Conservation (phyloP, 1,140 invertebrate species). For the Trichogramma pretiosum region DNA sequence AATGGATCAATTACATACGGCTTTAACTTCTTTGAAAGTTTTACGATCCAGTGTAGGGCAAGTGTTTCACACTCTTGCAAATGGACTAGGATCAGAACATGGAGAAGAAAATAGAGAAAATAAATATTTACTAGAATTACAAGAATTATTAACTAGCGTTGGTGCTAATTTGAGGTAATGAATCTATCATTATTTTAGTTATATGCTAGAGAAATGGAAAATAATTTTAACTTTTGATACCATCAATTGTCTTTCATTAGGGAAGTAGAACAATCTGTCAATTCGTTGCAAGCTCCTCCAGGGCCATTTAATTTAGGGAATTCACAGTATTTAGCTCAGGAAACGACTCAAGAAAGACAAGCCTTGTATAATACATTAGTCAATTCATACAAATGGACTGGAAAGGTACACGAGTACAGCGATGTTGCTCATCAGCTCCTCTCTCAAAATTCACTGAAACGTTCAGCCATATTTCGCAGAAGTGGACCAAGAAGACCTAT, state of each 20-base stretch:
- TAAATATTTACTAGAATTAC: constrained; percentile 71
- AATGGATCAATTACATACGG: constrained; percentile 63
- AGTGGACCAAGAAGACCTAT: too few species aligned
- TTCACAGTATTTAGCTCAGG: constrained; percentile 72
- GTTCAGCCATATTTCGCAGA: constrained; percentile 68
- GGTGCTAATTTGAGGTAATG: constrained; percentile 69
- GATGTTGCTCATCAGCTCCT: constrained; percentile 65
- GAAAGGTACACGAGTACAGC: constrained; percentile 81
- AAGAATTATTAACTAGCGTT: constrained; percentile 65
- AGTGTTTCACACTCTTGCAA: constrained; percentile 71
- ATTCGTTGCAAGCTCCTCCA: constrained; percentile 59
- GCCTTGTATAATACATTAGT: constrained; percentile 78
- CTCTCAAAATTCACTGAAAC: constrained; percentile 73
- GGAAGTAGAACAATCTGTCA: constrained; percentile 69
- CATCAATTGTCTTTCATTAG: constrained; percentile 43
- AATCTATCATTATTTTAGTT: too few species aligned
- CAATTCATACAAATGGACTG: constrained; percentile 85
- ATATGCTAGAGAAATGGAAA: neutral
- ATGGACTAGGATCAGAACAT: constrained; percentile 66
- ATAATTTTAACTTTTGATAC: constrained; percentile 4
- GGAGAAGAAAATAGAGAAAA: constrained; percentile 67
- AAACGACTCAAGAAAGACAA: constrained; percentile 76
- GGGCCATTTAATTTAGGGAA: constrained; percentile 74
- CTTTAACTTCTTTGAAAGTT: constrained; percentile 63
- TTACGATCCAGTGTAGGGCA: constrained; percentile 71